Evolutionary conservation across 2,888 invertebrate species (phyloP).

Genomic region (Harpalus rufipes): DNA sequence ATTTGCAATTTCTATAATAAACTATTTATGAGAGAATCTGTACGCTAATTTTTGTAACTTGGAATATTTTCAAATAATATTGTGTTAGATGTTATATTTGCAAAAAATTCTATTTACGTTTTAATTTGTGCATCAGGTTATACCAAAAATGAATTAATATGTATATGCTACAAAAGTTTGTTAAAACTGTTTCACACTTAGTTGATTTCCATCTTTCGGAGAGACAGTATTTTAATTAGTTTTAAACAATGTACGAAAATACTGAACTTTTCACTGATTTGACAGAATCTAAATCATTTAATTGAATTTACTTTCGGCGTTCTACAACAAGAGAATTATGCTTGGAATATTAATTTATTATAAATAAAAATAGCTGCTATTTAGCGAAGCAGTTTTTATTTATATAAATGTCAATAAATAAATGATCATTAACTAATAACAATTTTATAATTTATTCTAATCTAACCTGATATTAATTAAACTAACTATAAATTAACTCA

Average conservation of each 20-base stretch:
- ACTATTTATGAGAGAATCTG: too few relatives aligned
- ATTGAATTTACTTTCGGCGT: not conserved
- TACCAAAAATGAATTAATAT: not conserved
- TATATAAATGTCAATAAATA: too few relatives aligned
- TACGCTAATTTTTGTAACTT: too few relatives aligned
- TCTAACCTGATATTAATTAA: too few relatives aligned
- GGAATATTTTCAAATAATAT: not conserved
- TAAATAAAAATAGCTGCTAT: too few relatives aligned
- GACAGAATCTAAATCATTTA: not conserved
- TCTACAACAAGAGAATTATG: not conserved
- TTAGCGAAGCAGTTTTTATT: too few relatives aligned
- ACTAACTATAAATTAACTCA: too few relatives aligned
- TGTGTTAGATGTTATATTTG: not conserved
- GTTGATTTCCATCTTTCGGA: not conserved
- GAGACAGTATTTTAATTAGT: not conserved
- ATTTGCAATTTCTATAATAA: too few relatives aligned
- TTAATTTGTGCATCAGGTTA: not conserved
- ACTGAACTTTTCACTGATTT: not conserved
- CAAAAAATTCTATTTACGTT: not conserved
- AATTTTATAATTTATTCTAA: too few relatives aligned
- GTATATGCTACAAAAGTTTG: constrained; percentile 1
- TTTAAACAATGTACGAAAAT: not conserved
- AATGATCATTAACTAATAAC: too few relatives aligned
- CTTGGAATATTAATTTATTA: too few relatives aligned
- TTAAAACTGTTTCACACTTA: constrained; percentile 3